Percentiles rank a stretch among this genome's conserved stretches.
Conservation (phyloP, 2,888 invertebrate species). For the Thymelicus acteon region DNA sequence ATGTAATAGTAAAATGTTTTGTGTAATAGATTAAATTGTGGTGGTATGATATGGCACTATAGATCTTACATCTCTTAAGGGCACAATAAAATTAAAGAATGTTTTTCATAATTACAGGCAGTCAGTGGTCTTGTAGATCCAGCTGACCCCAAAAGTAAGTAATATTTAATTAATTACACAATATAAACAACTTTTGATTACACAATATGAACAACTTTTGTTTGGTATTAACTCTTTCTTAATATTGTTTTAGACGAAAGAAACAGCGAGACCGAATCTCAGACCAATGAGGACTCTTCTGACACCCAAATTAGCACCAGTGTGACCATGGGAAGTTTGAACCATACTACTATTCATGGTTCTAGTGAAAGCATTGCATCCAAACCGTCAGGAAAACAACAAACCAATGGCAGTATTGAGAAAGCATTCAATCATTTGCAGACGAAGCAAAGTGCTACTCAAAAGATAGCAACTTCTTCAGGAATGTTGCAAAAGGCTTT, state of each 20-base stretch:
- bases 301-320: conserved; percentile 86
- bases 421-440: conserved; percentile 68
- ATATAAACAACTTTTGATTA: background rate
- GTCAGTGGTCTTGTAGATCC: conserved; percentile 92
- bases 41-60: no score
- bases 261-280: conserved; percentile 95
- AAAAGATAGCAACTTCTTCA: conserved; percentile 71
- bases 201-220: background rate
- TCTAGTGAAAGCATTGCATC: conserved; percentile 78
- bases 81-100: no score
- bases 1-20: background rate
- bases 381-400: conserved; percentile 80
- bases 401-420: conserved; percentile 75
- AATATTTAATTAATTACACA: conserved; percentile 39
- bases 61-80: no score
- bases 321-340: conserved; percentile 72
- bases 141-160: conserved; percentile 91
- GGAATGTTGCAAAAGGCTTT: conserved; percentile 75
- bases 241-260: conserved; percentile 87
- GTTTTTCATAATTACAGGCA: conserved; percentile 80
- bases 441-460: conserved; percentile 71
- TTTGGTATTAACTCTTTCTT: conserved; percentile 21
- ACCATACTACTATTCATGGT: conserved; percentile 81
- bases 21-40: no score
- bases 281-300: conserved; percentile 90